Base-by-base conservation (phyloP, 1,140 invertebrate species). In the Hesperophylax magnus region DNA sequence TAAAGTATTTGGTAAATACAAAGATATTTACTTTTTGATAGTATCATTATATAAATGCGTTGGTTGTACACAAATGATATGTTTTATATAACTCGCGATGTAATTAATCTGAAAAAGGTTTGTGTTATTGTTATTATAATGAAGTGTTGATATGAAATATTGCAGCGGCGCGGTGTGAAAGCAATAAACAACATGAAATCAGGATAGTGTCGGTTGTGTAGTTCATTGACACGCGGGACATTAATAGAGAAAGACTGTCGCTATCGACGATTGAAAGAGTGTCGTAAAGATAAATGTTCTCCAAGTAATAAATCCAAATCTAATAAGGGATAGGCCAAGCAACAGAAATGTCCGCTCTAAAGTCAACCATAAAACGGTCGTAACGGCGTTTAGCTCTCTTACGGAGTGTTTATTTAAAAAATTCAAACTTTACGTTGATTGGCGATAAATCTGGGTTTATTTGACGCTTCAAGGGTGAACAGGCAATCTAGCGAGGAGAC, bases 361-460 rank as follows among this genome's bases (percentile, higher is more conserved):
- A 76, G 72, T 76, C 54, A 76, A 58, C 54, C 72, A 76, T 76
- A 76, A 76, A 76, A 76, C 54, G 72, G 20, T 76, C 72, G 72
- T 76, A 76, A 76, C 34, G 27, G 34, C 72, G 34, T 76, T 76
- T 76, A 76, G 56, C 72, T 76, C 72, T 76, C 72, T 58, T 76
- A 60, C 72, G 53, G 54, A 76, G 56, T 76, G 72, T 39, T 76
- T 76, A 76, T 76, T 76, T 76, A 58, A 76, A 75, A 76, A 76
- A 76, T 58, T 76, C 72, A 76, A 76, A 76, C 72, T 76, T 76
- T 60, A 76, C 72, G 58, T 56, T 76, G 72, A 76, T 76, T 76
- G 56, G 72, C 31, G 54, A 76, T 76, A 76, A 76, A 76, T 76
- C 72, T 76, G 56, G 72, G 27, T 76, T 76, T 76, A 76, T 76